phyloP scores from a whole-genome alignment of 2,113 vertebrate species.

The Muntiacus reevesi region DNA sequence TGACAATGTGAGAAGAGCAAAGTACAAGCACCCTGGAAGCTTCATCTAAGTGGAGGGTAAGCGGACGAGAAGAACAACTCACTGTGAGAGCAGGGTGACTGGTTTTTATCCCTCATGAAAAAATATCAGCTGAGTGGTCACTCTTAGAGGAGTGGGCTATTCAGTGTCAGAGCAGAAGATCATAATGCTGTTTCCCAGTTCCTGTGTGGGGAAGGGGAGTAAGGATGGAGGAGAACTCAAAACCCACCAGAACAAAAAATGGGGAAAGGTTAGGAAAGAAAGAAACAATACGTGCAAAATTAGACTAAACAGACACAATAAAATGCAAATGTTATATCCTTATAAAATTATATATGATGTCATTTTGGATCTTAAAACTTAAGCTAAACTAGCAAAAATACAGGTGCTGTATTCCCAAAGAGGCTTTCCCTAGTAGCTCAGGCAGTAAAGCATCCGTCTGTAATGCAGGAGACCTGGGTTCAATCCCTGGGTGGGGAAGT shows the following conservation, averaged over 20 bases:
- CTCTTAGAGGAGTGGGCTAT: neutral
- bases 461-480: neutral
- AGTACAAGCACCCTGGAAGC: neutral
- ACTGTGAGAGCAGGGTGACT: neutral
- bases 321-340: neutral
- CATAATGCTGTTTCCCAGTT: neutral
- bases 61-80: neutral
- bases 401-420: neutral
- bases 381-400: neutral
- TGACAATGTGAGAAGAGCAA: neutral
- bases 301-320: neutral
- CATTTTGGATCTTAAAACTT: neutral
- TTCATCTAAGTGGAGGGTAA: neutral
- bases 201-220: too few species aligned
- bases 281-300: neutral
- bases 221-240: neutral
- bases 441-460: rapidly evolving
- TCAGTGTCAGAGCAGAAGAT: neutral
- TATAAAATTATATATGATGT: neutral
- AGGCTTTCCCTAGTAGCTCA: neutral
- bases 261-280: neutral
- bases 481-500: neutral
- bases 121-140: neutral
- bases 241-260: neutral
- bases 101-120: neutral